Percentiles rank a stretch among this genome's conserved stretches.
Evolutionary conservation across 1,140 invertebrate genomes (phyloP).

Genomic region (Nebria ingens): DNA sequence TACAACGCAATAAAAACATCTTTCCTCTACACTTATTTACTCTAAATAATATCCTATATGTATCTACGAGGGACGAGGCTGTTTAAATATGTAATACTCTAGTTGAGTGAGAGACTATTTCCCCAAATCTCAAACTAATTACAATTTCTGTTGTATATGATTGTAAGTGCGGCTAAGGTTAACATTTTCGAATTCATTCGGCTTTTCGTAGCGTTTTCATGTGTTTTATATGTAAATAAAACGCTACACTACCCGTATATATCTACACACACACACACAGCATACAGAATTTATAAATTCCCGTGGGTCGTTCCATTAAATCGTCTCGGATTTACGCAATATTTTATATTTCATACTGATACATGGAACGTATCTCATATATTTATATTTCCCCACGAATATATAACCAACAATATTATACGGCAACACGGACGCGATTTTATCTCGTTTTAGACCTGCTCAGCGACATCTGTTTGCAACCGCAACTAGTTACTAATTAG

Average conservation of each 20-base stretch:
- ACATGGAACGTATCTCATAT: not conserved
- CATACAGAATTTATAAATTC: constrained; percentile 1
- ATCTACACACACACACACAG: too few relatives aligned
- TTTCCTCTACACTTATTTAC: too few relatives aligned
- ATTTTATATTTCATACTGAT: not conserved
- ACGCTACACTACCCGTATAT: not conserved
- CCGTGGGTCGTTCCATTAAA: not conserved
- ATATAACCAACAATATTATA: too few relatives aligned
- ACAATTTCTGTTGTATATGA: too few relatives aligned
- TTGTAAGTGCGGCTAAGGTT: constrained; percentile 1
- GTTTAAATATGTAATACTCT: too few relatives aligned
- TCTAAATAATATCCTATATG: not conserved
- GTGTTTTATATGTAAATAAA: constrained; percentile 4
- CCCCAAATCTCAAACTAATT: too few relatives aligned
- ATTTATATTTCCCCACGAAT: too few relatives aligned
- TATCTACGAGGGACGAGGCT: not conserved
- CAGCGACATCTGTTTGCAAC: too few relatives aligned
- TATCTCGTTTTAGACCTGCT: too few relatives aligned
- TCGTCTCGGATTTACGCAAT: constrained; percentile 2
- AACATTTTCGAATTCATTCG: not conserved
- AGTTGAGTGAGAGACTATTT: too few relatives aligned
- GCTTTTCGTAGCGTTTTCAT: not conserved
- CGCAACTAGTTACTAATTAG: too few relatives aligned
- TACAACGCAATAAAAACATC: not conserved
- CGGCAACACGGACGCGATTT: too few relatives aligned